These are phyloP conservation scores for Drosophila hamatofila DNA, from an alignment of 2,888 invertebrate species.

Conservation along the genomic window DNA sequence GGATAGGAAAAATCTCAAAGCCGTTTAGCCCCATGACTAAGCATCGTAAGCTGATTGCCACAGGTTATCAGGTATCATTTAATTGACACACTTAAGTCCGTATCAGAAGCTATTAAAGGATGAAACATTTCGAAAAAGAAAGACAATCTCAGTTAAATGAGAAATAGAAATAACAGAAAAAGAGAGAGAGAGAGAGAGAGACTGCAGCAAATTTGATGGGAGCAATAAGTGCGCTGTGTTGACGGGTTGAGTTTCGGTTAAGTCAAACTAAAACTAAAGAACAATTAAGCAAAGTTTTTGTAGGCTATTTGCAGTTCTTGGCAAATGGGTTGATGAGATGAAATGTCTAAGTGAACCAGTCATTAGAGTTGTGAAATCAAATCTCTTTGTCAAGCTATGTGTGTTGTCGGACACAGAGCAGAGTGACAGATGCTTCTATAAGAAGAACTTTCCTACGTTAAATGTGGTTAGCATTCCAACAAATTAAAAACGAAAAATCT, in stretches of 20 bases:
- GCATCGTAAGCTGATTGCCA: background rate
- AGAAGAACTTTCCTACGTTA: background rate
- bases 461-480: background rate
- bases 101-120: background rate
- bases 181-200: background rate
- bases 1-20: background rate
- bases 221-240: background rate
- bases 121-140: background rate
- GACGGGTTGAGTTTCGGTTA: constrained; percentile 1
- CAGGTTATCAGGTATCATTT: background rate
- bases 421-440: background rate
- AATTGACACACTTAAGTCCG: constrained; percentile 6
- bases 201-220: background rate
- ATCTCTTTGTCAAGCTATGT: background rate
- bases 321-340: constrained; percentile 10
- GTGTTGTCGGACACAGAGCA: background rate
- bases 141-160: background rate
- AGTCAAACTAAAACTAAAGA: constrained; percentile 2
- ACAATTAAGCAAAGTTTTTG: background rate
- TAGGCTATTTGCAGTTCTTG: constrained; percentile 4
- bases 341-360: constrained; percentile 10
- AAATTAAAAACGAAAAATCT: background rate
- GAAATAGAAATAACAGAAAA: background rate
- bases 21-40: background rate
- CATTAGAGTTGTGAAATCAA: constrained; percentile 9